A percentile compares a stretch with the other conserved stretches of the same genome.
phyloP scores from a whole-genome alignment of 2,113 vertebrate genomes.

The Sebastes schlegelii region DNA sequence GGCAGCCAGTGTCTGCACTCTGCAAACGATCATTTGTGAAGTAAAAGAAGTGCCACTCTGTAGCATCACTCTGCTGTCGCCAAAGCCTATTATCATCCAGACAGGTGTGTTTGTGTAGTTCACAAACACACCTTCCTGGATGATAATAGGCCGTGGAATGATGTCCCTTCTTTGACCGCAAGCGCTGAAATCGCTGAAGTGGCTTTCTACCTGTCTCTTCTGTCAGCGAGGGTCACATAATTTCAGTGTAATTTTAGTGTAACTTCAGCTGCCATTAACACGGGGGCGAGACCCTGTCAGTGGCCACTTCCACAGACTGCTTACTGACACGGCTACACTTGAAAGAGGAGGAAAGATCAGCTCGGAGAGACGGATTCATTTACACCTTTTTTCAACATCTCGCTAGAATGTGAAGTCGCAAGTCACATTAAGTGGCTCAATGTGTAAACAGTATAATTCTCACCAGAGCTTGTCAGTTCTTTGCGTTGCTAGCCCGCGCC shows the following conservation, averaged over 20 bases:
- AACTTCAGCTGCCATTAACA: constrained; percentile 28
- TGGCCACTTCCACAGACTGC: not conserved
- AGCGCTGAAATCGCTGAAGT: not conserved
- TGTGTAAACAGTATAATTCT: not conserved
- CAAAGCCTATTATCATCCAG: no score
- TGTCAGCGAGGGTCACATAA: constrained; percentile 37
- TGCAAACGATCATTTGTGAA: not conserved
- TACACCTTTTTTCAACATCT: not conserved
- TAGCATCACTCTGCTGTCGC: not conserved
- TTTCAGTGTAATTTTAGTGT: constrained; percentile 18
- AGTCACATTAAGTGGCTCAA: not conserved
- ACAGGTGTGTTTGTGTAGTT: not conserved
- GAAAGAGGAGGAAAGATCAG: not conserved
- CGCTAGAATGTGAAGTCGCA: not conserved
- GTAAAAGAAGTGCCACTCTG: not conserved
- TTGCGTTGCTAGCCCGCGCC: not conserved
- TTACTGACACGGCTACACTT: not conserved
- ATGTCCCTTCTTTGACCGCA: constrained; percentile 7
- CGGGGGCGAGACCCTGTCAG: constrained; percentile 11
- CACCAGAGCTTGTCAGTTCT: not conserved
- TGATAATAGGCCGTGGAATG: not conserved
- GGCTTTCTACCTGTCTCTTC: not conserved
- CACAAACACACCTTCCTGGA: not conserved
- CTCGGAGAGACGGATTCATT: not conserved
- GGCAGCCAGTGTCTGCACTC: not conserved